Evolutionary conservation across 2,113 vertebrate species (phyloP).

Genomic region (Catharus minimus): DNA sequence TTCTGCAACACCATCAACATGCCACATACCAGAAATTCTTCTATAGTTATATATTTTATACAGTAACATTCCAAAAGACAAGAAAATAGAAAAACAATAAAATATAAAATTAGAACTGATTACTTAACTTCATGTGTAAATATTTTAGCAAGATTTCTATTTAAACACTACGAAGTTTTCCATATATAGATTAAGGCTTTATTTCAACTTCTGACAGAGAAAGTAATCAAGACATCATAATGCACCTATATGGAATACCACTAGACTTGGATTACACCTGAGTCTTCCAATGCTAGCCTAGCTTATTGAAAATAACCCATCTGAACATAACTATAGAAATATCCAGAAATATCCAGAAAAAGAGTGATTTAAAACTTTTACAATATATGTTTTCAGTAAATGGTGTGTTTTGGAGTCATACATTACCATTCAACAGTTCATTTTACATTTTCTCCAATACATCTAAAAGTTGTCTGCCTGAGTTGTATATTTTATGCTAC

Average conservation of each 20-base stretch:
- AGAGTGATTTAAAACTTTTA: neutral
- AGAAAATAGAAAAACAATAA: neutral
- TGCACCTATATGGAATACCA: neutral
- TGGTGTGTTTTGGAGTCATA: neutral
- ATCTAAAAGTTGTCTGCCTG: neutral
- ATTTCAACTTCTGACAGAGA: neutral
- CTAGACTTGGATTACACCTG: neutral
- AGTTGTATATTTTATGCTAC: neutral
- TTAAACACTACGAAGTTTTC: neutral
- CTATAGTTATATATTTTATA: neutral
- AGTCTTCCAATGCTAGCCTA: neutral
- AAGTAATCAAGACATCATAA: neutral
- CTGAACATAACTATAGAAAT: neutral
- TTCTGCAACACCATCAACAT: neutral
- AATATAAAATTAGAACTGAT: neutral
- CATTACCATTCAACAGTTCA: neutral
- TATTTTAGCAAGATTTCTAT: neutral
- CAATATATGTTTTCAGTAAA: neutral
- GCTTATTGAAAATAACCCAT: neutral
- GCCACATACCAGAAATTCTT: neutral
- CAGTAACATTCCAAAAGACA: neutral
- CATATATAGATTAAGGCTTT: neutral
- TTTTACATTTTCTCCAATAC: neutral
- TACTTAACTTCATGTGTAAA: neutral
- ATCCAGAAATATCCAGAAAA: neutral